Evolutionary conservation across 2,113 vertebrate genomes (phyloP).

Genomic region (Eptatretus burgeri): DNA sequence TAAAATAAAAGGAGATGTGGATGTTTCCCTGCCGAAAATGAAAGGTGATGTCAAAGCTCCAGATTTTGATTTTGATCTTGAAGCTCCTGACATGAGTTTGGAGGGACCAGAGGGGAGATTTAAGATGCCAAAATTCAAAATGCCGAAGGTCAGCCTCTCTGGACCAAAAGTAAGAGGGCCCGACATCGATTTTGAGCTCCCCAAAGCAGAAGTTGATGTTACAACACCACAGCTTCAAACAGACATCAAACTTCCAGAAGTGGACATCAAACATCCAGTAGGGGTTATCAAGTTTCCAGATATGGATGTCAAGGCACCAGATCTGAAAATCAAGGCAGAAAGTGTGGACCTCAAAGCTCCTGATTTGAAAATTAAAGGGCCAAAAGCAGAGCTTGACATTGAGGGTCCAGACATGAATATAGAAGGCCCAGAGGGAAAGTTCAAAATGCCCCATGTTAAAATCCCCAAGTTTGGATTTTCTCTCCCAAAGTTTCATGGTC

Average conservation of each 20-base stretch:
- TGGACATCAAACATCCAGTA: conserved; percentile 12
- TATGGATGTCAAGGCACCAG: neutral
- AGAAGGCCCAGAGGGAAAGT: too few species aligned
- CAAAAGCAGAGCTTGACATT: too few species aligned
- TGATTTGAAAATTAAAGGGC: too few species aligned
- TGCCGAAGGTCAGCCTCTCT: conserved; percentile 17
- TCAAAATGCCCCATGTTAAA: too few species aligned
- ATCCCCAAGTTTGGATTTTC: too few species aligned
- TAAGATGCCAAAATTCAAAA: conserved; percentile 19
- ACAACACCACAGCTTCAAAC: neutral
- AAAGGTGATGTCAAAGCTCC: conserved; percentile 8
- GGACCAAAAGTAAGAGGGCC: conserved; percentile 14
- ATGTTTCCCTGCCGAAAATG: neutral
- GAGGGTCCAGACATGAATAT: too few species aligned
- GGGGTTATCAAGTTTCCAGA: conserved; percentile 9
- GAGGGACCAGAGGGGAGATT: conserved; percentile 13
- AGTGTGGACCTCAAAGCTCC: too few species aligned
- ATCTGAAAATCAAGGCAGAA: too few species aligned
- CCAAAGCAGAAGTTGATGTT: neutral
- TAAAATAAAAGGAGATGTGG: neutral
- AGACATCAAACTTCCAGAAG: conserved; percentile 11
- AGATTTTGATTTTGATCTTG: conserved; percentile 8
- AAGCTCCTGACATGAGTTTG: conserved; percentile 8
- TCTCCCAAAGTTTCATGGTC: too few species aligned
- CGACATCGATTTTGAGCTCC: conserved; percentile 4